Base-by-base conservation (phyloP, 1,140 invertebrate species). In the Hycleus phaleratus region DNA sequence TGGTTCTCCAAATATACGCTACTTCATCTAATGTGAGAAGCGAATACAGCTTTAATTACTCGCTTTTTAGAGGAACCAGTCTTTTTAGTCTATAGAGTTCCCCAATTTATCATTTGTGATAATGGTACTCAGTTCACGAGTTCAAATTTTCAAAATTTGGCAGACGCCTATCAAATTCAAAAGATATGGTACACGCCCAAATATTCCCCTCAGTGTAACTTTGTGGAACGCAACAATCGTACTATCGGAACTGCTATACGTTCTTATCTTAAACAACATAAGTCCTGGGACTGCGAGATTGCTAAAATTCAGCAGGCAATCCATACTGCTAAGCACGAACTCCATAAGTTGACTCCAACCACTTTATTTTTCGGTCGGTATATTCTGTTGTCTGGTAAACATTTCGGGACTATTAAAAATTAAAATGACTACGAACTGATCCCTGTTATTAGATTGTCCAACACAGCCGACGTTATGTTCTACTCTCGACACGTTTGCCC, bases 1-100 rank as follows among this genome's bases (percentile, higher is more conserved):
- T 49, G 51, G 51, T 49, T 46, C 11, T 24, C 67, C 58, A 18
- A 67, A 64, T 18, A 68, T 56, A 25, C 62, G 4, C 11, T 60
- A 1, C 9, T 56, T 3, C 9, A 40, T 24, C 50, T 51, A 2
- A 25, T 56, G 24, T 26, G 32, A n/a, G 11, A 53, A 47, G 46
- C 50, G 3, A 42, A 24, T 24, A 24, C 58, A 2, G 9, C 38
- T 8, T n/a, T 11, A 4, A 47, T 54, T 26, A 26, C 25, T 11
- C 24, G 42, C 3, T 48, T 48, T 38, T 11, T 59, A 24, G 51
- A 59, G 25, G 47, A 59, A 26, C 24, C 49, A 48, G 50, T 59
- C 18, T 59, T 59, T 42, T 26, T 59, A 7, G 38, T 52, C 5
- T 55, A 38, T 26, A 50, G 58, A 2, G 49, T 52, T 11, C 58